Conservation (phyloP, 37 sponge, comb jelly and placozoan genomes). For the Axinella damicornis region DNA sequence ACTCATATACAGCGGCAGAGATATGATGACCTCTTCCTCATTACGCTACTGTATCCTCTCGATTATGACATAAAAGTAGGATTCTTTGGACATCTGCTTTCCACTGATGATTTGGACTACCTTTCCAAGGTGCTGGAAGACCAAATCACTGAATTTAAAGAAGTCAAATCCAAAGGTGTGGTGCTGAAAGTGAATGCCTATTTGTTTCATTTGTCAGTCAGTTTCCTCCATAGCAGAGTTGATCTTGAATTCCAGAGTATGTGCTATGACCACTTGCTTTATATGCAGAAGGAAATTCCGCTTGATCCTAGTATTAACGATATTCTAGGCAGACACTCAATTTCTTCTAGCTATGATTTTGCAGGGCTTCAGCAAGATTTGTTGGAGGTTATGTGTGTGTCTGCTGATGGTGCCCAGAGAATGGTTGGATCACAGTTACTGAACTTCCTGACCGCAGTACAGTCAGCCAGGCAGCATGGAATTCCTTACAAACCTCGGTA, state of each 20-base stretch:
- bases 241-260: not conserved
- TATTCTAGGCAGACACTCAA: not conserved
- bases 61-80: not conserved
- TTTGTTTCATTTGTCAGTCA: not conserved
- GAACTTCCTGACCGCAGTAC: too few species aligned
- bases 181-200: not conserved
- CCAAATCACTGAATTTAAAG: not conserved
- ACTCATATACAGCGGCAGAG: too few species aligned
- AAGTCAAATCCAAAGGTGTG: too few species aligned
- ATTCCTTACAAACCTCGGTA: too few species aligned
- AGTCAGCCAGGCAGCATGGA: too few species aligned
- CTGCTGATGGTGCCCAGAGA: too few species aligned
- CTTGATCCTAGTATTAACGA: not conserved
- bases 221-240: not conserved
- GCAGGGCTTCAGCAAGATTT: not conserved
- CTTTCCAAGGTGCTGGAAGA: not conserved
- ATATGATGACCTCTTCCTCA: conserved; percentile 4
- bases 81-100: not conserved
- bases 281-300: not conserved
- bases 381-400: too few species aligned
- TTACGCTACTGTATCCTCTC: conserved; percentile 12
- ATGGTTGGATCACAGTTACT: too few species aligned
- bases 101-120: not conserved
- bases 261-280: not conserved
- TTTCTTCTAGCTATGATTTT: not conserved